Base-by-base conservation (phyloP, 2,113 vertebrate genomes). In the Danio rerio region DNA sequence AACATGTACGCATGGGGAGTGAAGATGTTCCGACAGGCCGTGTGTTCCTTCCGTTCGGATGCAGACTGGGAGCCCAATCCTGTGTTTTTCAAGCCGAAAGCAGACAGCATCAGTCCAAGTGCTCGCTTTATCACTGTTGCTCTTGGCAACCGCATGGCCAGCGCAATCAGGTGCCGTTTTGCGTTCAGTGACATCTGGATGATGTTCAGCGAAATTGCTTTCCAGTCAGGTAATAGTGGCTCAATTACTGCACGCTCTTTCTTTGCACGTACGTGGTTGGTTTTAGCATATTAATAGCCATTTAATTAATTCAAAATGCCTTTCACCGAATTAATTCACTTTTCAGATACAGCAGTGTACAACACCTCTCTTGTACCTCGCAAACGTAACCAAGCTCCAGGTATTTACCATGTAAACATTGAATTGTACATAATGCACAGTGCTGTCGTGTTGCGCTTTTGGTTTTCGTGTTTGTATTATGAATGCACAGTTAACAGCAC, bases 161-260 rank as follows among this genome's bases (percentile, higher is more conserved):
- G 92, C 0, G 91, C 95, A 89, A 96, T 99, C 89, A 97, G 94
- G 86, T 99, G 98, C 84, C 97, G 95, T 43, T 99, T 96, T 87
- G 94, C 96, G 88, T 99, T 99, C 0, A 92, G 93, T 0, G 97
- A 98, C 9, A 83, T 92, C 31, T 99, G 97, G 98, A 94, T 99
- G 96, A 94, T 99, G 94, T 96, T 99, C 93, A 99, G 98, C 5
- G 97, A 99, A 91, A 96, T 99, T 88, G 96, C 97, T 84, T 99
- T 99, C 91, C 97, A 99, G 86, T 99, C 98, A 83, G 98, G 98
- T 99, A 90, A 83, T 3, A 40, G 58, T 42, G 20, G 18, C 45
- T 73, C 56, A 68, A 13, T 16, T 7, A 9, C 56, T 13, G 8
- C 5, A 9, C 68, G 9, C 47, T 71, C 8, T 56, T 59, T 62